A percentile compares a stretch with the other conserved stretches of the same genome.
These are phyloP conservation scores for Punctoribates punctum DNA, from an alignment of 2,888 invertebrate genomes.

Conservation along the genomic window DNA sequence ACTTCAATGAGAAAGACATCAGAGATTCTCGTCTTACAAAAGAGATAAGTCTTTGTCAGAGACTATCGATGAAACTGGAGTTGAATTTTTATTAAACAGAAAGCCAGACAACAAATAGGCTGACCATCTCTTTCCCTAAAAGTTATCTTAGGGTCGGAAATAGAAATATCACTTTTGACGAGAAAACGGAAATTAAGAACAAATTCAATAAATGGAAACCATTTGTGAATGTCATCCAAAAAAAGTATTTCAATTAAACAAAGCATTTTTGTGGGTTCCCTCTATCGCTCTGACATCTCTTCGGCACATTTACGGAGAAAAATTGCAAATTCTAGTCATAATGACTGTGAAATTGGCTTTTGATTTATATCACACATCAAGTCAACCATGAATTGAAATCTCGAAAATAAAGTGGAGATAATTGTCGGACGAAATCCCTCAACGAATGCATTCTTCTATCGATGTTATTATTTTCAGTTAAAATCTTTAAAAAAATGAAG, in stretches of 20 bases:
- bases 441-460: too few species aligned
- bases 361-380: too few species aligned
- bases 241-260: constrained; percentile 11
- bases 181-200: constrained; percentile 17
- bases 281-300: not conserved
- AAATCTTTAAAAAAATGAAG: too few species aligned
- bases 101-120: not conserved
- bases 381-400: too few species aligned
- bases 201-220: constrained; percentile 28
- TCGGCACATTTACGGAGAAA: too few species aligned
- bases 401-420: too few species aligned
- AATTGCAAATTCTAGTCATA: too few species aligned
- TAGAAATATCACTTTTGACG: constrained; percentile 20
- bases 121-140: not conserved
- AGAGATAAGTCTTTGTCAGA: not conserved
- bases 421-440: too few species aligned
- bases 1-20: too few species aligned
- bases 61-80: not conserved
- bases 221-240: constrained; percentile 20
- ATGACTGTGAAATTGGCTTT: too few species aligned
- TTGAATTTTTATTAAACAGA: not conserved
- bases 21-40: not conserved
- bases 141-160: constrained; percentile 12
- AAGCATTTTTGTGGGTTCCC: not conserved
- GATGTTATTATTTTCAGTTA: too few species aligned